Percentiles rank a stretch among this genome's conserved stretches.
phyloP scores from a whole-genome alignment of 2,888 invertebrate genomes.

The Dasypolia templi region DNA sequence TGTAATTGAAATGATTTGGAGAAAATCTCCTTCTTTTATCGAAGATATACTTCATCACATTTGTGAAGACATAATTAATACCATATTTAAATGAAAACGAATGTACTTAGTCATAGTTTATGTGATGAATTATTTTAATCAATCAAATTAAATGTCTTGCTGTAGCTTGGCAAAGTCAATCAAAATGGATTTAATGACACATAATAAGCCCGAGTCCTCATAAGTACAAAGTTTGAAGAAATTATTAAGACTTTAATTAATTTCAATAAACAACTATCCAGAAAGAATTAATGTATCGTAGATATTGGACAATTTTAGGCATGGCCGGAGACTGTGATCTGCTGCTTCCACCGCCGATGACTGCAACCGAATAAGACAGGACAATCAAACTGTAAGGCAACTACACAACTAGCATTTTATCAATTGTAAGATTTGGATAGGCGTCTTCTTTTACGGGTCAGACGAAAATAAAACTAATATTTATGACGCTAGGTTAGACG shows the following conservation, averaged over 20 bases:
- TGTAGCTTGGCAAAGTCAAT: constrained; percentile 16
- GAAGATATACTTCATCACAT: constrained; percentile 1
- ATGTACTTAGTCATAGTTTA: constrained; percentile 51
- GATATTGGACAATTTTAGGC: constrained; percentile 69
- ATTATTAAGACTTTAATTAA: constrained; percentile 18
- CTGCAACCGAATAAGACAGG: constrained; percentile 54
- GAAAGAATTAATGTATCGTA: constrained; percentile 64
- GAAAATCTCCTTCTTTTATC: constrained; percentile 3
- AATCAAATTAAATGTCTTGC: constrained; percentile 2
- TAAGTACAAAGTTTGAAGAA: constrained; percentile 36
- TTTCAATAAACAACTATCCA: constrained; percentile 32
- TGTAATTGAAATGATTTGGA: constrained; percentile 28
- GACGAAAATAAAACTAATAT: constrained; percentile 56
- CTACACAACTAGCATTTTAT: constrained; percentile 50
- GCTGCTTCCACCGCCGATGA: constrained; percentile 56
- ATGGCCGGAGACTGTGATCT: constrained; percentile 68
- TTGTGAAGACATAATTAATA: constrained; percentile 14
- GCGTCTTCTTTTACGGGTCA: constrained; percentile 51
- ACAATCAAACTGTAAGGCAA: constrained; percentile 55
- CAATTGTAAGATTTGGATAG: constrained; percentile 47
- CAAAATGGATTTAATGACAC: constrained; percentile 64
- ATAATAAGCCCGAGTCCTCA: constrained; percentile 29
- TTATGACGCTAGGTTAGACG: constrained; percentile 60
- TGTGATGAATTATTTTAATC: constrained; percentile 45
- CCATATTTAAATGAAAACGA: constrained; percentile 34